Evolutionary conservation across 2,113 vertebrate species (phyloP), one percentile per base, ranked within the genome.

Genomic region (Poeciliopsis occidentalis): DNA sequence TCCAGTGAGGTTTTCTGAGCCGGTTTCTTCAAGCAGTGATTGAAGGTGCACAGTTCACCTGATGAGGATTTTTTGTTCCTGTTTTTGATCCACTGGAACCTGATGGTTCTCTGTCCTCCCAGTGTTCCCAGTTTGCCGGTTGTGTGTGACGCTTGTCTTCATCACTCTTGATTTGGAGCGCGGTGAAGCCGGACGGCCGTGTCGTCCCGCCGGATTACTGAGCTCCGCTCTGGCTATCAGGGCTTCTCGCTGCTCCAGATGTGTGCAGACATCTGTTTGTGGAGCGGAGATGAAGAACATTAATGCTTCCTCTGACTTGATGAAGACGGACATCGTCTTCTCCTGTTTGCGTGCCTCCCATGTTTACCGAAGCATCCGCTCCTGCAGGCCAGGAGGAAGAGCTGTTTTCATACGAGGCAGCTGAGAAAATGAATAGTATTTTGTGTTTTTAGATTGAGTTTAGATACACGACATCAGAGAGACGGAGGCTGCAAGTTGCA

Each of bases 101-200:
- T 57, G 8, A n/a, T 57, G 22, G 24, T 57, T 57, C 8, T n/a
- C 44, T 22, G 10, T 1, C 27, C 32, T 39, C 3, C 44, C 17
- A 17, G 41, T 47, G 44, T 47, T 17, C 44, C 29, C 13, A 60
- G 60, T 26, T 70, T 51, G 60, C 67, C 64, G 72, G 44, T 68
- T 63, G 71, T 61, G 32, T 24, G 19, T 51, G 72, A 22, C 12
- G 37, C 26, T 41, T 60, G 73, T 85, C 83, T 85, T 78, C 86
- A 85, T 88, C 63, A 76, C 60, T 88, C 81, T 85, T 85, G 81
- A 83, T 83, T 75, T 84, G 67, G 34, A 76, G 74, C n/a, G 1
- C 41, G 71, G 64, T 73, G 77, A 65, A 73, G 86, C 81, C 60
- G 78, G 72, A 73, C 75, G 26, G 34, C 30, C 51, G 0, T 60